Evolutionary conservation across 2,797 vertebrate species (phyloP).

Genomic region (Gymnothorax reevesii): DNA sequence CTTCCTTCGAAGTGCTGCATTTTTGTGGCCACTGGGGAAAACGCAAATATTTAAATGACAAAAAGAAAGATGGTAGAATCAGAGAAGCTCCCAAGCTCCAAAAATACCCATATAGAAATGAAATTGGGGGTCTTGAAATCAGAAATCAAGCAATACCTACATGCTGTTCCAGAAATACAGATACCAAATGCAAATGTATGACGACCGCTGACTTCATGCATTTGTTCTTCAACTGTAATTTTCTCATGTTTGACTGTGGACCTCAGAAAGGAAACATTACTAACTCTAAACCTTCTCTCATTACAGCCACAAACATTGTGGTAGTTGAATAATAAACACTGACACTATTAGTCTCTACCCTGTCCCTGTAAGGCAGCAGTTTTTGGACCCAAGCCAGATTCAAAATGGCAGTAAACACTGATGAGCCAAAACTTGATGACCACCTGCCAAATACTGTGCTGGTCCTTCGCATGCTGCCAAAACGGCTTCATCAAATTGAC

Average conservation of each 20-base stretch:
- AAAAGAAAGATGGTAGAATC: background rate
- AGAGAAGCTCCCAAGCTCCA: background rate
- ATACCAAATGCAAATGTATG: background rate
- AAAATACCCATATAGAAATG: background rate
- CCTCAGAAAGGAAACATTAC: background rate
- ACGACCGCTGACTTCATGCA: background rate
- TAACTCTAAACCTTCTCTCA: background rate
- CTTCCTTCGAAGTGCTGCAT: background rate
- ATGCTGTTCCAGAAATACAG: background rate
- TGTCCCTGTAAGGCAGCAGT: background rate
- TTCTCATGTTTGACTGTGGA: background rate
- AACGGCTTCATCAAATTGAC: no score
- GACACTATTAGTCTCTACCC: background rate
- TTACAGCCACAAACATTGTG: background rate
- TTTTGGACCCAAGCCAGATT: background rate
- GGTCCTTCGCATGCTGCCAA: no score
- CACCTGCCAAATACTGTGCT: no score
- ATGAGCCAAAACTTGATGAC: no score
- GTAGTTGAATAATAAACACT: background rate
- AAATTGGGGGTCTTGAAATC: background rate
- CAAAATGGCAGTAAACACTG: no score
- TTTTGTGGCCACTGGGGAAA: background rate
- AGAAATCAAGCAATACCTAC: background rate
- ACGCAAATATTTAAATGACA: background rate
- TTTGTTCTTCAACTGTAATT: background rate